phyloP scores from a whole-genome alignment of 2,113 vertebrate genomes.

The Hippolais icterina region DNA sequence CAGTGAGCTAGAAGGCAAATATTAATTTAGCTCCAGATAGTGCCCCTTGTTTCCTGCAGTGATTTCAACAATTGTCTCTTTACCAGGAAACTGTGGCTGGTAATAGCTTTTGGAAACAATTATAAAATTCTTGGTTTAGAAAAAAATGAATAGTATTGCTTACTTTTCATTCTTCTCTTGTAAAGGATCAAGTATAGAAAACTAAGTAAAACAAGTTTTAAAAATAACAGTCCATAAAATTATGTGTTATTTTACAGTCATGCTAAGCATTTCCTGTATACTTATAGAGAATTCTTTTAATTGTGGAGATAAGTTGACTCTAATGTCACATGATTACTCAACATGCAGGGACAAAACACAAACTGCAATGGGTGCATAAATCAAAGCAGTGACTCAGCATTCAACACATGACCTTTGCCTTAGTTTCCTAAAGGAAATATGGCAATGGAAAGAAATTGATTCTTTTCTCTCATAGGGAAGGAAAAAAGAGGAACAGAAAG shows the following conservation, averaged over 20 bases:
- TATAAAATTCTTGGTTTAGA: neutral
- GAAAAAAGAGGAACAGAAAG: neutral
- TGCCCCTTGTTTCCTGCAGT: neutral
- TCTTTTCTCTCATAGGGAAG: neutral
- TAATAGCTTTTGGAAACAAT: neutral
- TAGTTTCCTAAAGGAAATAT: neutral
- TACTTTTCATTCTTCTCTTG: neutral
- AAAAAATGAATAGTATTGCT: neutral
- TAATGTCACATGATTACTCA: neutral
- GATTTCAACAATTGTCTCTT: neutral
- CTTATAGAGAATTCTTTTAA: neutral
- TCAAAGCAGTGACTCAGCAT: slow-evolving; percentile 25
- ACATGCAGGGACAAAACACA: neutral
- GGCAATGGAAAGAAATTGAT: neutral
- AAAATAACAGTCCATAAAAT: neutral
- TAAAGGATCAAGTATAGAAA: neutral
- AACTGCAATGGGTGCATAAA: neutral
- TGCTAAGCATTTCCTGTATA: neutral
- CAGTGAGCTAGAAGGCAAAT: neutral
- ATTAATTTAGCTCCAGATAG: neutral
- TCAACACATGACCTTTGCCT: neutral
- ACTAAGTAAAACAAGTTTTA: neutral
- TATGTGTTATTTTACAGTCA: neutral
- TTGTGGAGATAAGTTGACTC: neutral
- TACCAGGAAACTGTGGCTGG: neutral